Evolutionary conservation across 2,797 vertebrate species (phyloP).

Genomic region (Myripristis murdjan): DNA sequence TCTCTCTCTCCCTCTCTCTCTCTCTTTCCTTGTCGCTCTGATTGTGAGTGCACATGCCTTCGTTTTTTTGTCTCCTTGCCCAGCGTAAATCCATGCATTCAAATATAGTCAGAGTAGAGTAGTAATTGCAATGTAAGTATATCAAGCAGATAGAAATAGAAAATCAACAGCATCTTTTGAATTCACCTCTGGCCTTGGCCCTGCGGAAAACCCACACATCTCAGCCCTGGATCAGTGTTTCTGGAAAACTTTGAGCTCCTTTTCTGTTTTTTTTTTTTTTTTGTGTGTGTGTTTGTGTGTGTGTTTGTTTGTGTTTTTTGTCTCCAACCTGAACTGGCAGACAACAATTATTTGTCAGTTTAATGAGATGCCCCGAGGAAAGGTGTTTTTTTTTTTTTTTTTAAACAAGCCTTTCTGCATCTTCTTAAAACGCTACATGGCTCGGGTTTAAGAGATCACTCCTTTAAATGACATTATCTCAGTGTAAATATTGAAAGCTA

Average conservation of each 20-base stretch:
- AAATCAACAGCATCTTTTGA: constrained; percentile 46
- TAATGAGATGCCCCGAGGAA: constrained; percentile 10
- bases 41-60: constrained; percentile 13
- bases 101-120: constrained; percentile 28
- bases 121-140: constrained; percentile 25
- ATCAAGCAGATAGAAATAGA: constrained; percentile 37
- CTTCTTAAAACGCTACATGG: neutral
- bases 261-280: too few relatives aligned
- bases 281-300: too few relatives aligned
- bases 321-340: neutral
- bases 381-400: constrained; percentile 2
- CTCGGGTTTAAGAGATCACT: too few relatives aligned
- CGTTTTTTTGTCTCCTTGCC: constrained; percentile 36
- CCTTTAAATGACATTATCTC: too few relatives aligned
- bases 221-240: constrained; percentile 23
- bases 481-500: constrained; percentile 26
- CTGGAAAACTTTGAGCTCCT: constrained; percentile 33
- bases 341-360: constrained; percentile 23
- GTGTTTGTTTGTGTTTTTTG: too few relatives aligned
- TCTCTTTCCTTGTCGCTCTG: constrained; percentile 17
- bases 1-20: too few relatives aligned
- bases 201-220: constrained; percentile 2
- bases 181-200: constrained; percentile 47
- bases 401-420: too few relatives aligned
- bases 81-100: constrained; percentile 24